Base-by-base conservation (phyloP, 2,797 vertebrate genomes). In the Luscinia luscinia region DNA sequence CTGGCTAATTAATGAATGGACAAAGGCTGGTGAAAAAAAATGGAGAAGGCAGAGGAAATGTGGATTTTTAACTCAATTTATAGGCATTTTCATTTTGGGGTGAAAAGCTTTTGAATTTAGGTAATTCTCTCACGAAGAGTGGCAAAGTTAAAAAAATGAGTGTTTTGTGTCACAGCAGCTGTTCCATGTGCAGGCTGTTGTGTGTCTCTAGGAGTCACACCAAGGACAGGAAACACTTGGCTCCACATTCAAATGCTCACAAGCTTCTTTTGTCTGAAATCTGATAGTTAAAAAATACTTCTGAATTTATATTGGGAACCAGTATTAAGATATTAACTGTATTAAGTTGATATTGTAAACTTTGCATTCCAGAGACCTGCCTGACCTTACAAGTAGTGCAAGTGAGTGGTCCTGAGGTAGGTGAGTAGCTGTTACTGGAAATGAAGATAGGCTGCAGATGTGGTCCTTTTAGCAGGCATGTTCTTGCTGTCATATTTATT, bases 91-190 rank as follows among this genome's bases (percentile, higher is more conserved):
- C 23, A 20, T 82, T 57, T 74, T 68, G 12, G 40, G 38, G 7
- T 52, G 15, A 34, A 49, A 48, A 75, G 28, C 49, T 45, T 80
- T 34, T 43, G 32, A 63, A 46, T 63, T 46, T 14, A 9, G 14
- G 24, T 38, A n/a, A 18, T 12, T 23, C 11, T 70, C 0, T 72
- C 27, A 24, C 30, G 22, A 67, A 28, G 19, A 62, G 12, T 3
- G 18, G 20, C 23, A 8, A 28, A 66, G 34, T 34, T 3, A 2
- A 23, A 57, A 79, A 80, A n/a, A 22, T 1, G 3, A 83, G 46
- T 22, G 15, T 62, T 54, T 55, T 43, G 38, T 54, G 38, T 57
- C 57, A 11, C 1, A 0, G 16, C 0, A 0, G 15, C 32, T 20
- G 11, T 75, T 78, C 51, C 30, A 24, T 16, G 2, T 1, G 0